Evolutionary conservation across 1,140 invertebrate genomes (phyloP).

Genomic region (Telenomus remus): DNA sequence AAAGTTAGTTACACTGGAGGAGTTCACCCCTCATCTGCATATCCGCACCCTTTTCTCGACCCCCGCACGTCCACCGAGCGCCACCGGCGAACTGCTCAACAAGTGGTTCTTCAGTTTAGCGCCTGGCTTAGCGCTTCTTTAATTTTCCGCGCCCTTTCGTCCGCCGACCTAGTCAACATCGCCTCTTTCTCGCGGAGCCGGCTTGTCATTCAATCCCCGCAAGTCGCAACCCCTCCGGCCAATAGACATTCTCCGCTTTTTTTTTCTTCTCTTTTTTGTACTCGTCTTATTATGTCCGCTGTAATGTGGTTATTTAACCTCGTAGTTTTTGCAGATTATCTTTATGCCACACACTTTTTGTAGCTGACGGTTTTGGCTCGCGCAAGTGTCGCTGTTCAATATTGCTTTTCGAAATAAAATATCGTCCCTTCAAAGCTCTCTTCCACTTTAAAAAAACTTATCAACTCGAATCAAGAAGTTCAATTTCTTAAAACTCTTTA

Average conservation of each 20-base stretch:
- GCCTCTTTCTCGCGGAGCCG: slow-evolving; percentile 12
- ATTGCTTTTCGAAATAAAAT: slow-evolving; percentile 3
- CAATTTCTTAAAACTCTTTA: slow-evolving; percentile 2
- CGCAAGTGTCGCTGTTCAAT: slow-evolving; percentile 7
- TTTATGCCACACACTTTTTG: slow-evolving; percentile 39
- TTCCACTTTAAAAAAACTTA: no score
- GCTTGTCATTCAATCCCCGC: slow-evolving; percentile 15
- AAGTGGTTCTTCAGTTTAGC: slow-evolving; percentile 76
- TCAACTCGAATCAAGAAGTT: not conserved
- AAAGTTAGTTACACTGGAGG: slow-evolving; percentile 73
- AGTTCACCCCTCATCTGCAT: slow-evolving; percentile 73
- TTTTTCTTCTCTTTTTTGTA: not conserved
- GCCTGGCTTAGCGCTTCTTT: slow-evolving; percentile 74
- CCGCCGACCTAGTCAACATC: slow-evolving; percentile 12
- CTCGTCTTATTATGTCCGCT: not conserved
- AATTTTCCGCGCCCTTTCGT: slow-evolving; percentile 67
- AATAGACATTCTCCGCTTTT: not conserved
- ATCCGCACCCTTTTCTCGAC: slow-evolving; percentile 64
- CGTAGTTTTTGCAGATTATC: no score
- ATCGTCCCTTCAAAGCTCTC: no score
- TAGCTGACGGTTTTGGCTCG: slow-evolving; percentile 12
- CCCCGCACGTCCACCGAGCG: slow-evolving; percentile 52
- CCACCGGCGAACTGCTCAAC: slow-evolving; percentile 68
- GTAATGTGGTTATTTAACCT: no score
- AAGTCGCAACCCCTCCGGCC: slow-evolving; percentile 3